phyloP scores from a whole-genome alignment of 2,113 vertebrate genomes.

The Malurus melanocephalus region DNA sequence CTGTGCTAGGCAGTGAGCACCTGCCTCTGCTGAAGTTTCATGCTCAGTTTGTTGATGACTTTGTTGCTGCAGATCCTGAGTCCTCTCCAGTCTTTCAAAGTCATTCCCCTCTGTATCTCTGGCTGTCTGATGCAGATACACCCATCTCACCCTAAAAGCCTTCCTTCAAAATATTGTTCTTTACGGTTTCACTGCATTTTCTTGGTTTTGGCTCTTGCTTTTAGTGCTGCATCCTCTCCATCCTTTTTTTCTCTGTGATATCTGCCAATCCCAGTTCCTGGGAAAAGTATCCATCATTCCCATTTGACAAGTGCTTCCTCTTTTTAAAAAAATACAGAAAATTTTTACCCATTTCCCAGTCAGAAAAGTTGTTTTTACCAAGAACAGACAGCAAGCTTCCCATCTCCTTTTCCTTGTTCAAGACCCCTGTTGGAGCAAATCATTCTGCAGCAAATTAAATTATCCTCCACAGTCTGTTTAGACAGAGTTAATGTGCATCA shows the following conservation, averaged over 20 bases:
- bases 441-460: slow-evolving; percentile 15
- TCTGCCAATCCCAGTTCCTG: neutral
- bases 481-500: neutral
- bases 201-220: neutral
- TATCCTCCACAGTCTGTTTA: neutral
- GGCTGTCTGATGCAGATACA: neutral
- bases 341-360: neutral
- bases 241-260: neutral
- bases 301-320: neutral
- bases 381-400: neutral
- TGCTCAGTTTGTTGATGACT: neutral
- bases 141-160: neutral
- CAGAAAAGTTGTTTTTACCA: neutral
- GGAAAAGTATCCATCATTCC: neutral
- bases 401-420: neutral
- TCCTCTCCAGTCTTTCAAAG: neutral
- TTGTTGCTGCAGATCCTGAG: neutral
- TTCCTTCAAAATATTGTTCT: neutral
- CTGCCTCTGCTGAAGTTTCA: neutral
- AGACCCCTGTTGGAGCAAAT: neutral
- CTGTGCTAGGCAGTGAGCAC: neutral
- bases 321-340: neutral
- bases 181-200: neutral
- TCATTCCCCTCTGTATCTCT: neutral
- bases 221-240: neutral